Conservation (phyloP, 2,113 vertebrate species). For the Tautogolabrus adspersus region DNA sequence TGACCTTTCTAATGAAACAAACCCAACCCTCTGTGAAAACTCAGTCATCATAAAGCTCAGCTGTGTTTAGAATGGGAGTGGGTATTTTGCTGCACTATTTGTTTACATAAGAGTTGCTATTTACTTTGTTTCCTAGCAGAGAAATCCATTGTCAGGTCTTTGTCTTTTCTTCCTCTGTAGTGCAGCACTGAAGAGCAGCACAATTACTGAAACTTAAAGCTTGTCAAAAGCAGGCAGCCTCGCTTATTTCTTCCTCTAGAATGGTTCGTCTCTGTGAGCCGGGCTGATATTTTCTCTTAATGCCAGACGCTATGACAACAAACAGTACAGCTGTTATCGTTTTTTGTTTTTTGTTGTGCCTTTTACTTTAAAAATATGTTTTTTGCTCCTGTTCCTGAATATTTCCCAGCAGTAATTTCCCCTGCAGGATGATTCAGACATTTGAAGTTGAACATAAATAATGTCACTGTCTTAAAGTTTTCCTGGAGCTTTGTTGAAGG, state of each 20-base stretch:
- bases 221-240: background rate
- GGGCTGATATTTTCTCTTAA: constrained; percentile 1
- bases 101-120: background rate
- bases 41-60: background rate
- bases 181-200: background rate
- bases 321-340: background rate
- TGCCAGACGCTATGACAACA: background rate
- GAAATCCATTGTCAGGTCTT: constrained; percentile 1
- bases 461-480: background rate
- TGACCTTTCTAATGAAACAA: background rate
- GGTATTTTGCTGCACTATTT: background rate
- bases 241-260: background rate
- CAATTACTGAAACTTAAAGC: background rate
- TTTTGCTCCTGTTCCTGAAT: background rate
- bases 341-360: background rate
- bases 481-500: background rate
- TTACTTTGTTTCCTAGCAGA: background rate
- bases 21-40: background rate
- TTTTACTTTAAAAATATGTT: background rate
- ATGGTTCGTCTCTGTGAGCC: background rate
- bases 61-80: background rate
- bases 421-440: background rate
- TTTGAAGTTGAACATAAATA: background rate
- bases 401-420: background rate
- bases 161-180: background rate